These are phyloP conservation scores for Homarus gammarus DNA, from an alignment of 2,888 invertebrate genomes.

Conservation along the genomic window DNA sequence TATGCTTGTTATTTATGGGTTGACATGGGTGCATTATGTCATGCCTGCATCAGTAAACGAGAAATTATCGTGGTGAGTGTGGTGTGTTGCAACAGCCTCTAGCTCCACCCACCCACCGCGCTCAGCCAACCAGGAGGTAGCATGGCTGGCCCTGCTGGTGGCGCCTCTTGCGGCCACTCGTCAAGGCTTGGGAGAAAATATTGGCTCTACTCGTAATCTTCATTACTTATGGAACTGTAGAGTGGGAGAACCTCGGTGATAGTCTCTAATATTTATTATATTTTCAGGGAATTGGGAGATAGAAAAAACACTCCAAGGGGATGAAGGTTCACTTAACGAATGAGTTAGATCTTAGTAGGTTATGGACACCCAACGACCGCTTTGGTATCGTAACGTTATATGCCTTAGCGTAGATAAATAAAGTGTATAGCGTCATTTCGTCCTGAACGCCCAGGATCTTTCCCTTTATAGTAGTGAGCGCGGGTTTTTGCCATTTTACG, in stretches of 20 bases:
- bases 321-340: too few species aligned
- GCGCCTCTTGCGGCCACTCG: conserved; percentile 16
- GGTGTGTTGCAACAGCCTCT: background rate
- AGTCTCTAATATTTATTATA: too few species aligned
- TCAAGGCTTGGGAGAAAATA: background rate
- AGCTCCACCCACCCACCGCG: background rate
- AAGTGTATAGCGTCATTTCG: too few species aligned
- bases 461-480: too few species aligned
- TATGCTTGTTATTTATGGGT: background rate
- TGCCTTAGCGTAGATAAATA: too few species aligned
- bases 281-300: too few species aligned
- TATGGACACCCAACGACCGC: too few species aligned
- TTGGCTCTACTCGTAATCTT: background rate
- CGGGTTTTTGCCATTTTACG: background rate
- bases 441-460: too few species aligned
- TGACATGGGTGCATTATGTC: background rate
- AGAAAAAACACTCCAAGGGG: too few species aligned
- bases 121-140: background rate
- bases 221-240: background rate
- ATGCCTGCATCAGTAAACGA: background rate
- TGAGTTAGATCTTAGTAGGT: too few species aligned
- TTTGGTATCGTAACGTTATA: too few species aligned
- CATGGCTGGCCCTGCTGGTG: conserved; percentile 1
- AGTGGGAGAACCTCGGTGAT: too few species aligned
- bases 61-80: background rate